Base-by-base conservation (phyloP, 2,888 invertebrate species). In the Odontocerum albicorne region DNA sequence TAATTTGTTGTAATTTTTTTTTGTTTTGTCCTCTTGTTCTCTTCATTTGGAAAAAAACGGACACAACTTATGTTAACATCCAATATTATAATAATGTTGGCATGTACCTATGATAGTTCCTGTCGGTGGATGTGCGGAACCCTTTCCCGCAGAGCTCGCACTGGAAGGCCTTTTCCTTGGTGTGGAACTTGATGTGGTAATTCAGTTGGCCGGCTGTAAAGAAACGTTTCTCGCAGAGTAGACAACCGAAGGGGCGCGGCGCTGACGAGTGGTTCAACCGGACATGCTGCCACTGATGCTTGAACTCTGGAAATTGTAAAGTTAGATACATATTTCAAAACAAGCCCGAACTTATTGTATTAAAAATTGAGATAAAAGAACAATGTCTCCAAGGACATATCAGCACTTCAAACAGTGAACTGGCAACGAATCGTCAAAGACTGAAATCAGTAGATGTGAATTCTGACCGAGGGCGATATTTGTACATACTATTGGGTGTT, bases 71-170 rank as follows among this genome's bases (percentile, higher is more conserved):
- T n/a, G n/a, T n/a, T n/a, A n/a, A n/a, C n/a, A n/a, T n/a, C n/a
- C n/a, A n/a, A n/a, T n/a, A n/a, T n/a, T n/a, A n/a, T n/a, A n/a
- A n/a, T n/a, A n/a, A n/a, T n/a, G n/a, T n/a, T n/a, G n/a, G n/a
- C 27, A 27, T 7, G 6, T 44, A 76, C 77, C 64, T 72, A 60
- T 77, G 77, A 32, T 64, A 60, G 3, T 55, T 1, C 61, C 74
- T 54, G 6, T 63, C 62, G 1, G 65, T 33, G 45, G 69, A 73
- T 2, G 64, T 66, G 2, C 69, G 59, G 57, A 72, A 77, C 21
- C 62, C 65, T 57, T 72, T 73, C 0, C 69, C 67, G 47, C 77
- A 77, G 4, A 64, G 27, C 0, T 69, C 65, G 59, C 77, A 77
- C 8, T 65, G 62, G 51, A 64, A 65, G 0, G 74, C 71, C 1